Conservation (phyloP, 2,113 vertebrate genomes). For the Bambusicola thoracicus region DNA sequence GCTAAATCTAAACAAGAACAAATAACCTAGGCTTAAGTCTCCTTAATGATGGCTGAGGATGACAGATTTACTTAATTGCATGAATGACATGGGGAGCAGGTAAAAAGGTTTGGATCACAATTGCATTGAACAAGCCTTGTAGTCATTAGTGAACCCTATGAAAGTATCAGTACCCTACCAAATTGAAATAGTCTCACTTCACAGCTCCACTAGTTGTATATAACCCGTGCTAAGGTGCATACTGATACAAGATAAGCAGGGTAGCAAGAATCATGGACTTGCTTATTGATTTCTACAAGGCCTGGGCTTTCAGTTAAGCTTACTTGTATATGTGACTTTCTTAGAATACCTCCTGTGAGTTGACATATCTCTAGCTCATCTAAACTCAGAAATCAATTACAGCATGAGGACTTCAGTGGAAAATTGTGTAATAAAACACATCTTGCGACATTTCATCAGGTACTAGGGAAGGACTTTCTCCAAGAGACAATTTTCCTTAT, state of each 20-base stretch:
- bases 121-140: background rate
- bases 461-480: constrained; percentile 55
- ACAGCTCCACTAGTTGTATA: background rate
- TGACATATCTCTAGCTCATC: constrained; percentile 8
- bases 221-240: background rate
- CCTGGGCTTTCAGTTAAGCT: background rate
- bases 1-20: background rate
- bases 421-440: constrained; percentile 38
- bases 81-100: background rate
- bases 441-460: constrained; percentile 60
- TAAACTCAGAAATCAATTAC: constrained; percentile 34
- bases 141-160: background rate
- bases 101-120: background rate
- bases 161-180: background rate
- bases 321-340: background rate
- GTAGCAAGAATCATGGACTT: background rate
- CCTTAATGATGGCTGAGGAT: background rate
- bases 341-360: background rate
- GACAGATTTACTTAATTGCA: background rate
- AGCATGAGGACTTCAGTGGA: constrained; percentile 17
- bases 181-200: background rate
- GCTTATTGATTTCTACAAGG: background rate
- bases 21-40: background rate
- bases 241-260: background rate
- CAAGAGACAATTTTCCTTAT: constrained; percentile 31